These are phyloP conservation scores for Agrotis segetum DNA, from an alignment of 2,888 invertebrate genomes.

Conservation along the genomic window DNA sequence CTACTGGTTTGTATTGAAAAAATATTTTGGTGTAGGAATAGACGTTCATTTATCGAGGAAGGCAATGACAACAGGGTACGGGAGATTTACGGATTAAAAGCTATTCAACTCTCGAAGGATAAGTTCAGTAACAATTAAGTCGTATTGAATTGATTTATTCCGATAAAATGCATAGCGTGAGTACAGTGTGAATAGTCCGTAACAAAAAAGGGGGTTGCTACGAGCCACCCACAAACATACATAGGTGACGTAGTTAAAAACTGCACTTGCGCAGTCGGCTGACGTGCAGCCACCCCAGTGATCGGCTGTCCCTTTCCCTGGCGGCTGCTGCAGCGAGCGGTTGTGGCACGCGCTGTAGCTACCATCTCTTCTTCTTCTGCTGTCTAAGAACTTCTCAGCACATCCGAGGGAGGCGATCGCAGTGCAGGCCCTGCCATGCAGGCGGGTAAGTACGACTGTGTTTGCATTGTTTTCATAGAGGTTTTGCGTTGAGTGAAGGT, in stretches of 20 bases:
- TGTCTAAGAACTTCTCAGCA: not conserved
- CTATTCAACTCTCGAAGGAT: not conserved
- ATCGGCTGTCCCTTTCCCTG: conserved; percentile 18
- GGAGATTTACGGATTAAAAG: too few species aligned
- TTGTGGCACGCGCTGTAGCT: conserved; percentile 3
- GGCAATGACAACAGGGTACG: too few species aligned
- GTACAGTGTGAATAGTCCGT: conserved; percentile 16
- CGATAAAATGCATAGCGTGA: not conserved
- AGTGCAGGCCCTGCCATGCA: not conserved
- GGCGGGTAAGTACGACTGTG: conserved; percentile 13
- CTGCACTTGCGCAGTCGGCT: conserved; percentile 57
- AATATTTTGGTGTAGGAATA: too few species aligned
- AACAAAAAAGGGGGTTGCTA: not conserved
- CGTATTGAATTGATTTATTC: not conserved
- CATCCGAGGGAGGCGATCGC: not conserved
- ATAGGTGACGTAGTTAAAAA: not conserved
- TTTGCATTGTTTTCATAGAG: not conserved
- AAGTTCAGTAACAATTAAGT: not conserved
- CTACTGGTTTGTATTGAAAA: too few species aligned
- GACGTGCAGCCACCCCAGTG: conserved; percentile 7
- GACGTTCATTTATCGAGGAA: too few species aligned
- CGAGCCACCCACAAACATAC: conserved; percentile 1
- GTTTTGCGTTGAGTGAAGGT: not conserved
- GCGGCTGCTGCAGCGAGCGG: conserved; percentile 10
- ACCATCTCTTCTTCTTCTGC: not conserved